A percentile compares a stretch with the other conserved stretches of the same genome.
Evolutionary conservation across 2,113 vertebrate genomes (phyloP).

Genomic region (Lepidothrix coronata): DNA sequence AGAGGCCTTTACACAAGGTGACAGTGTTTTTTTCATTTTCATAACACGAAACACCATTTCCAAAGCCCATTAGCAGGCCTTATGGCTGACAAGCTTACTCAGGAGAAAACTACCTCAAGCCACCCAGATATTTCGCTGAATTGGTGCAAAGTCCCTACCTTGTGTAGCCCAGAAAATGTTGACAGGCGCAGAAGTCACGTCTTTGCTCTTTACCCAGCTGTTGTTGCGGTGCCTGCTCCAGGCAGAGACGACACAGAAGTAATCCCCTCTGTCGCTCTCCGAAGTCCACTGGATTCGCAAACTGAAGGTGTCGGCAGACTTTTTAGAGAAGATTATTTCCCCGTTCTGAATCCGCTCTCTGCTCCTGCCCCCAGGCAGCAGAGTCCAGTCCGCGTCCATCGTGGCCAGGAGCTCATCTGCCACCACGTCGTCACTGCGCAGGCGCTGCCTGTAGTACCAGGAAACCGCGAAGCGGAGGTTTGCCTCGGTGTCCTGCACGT

Average conservation of each 20-base stretch:
- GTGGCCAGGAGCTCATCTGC: slow-evolving; percentile 72
- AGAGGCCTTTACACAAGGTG: background rate
- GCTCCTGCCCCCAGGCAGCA: slow-evolving; percentile 73
- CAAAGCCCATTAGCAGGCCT: background rate
- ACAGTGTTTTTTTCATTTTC: background rate
- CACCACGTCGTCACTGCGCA: background rate
- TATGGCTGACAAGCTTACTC: background rate
- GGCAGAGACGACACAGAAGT: slow-evolving; percentile 80
- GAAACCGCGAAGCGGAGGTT: slow-evolving; percentile 75
- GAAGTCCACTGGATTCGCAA: slow-evolving; percentile 86
- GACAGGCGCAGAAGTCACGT: slow-evolving; percentile 74
- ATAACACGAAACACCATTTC: background rate
- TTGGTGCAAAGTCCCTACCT: slow-evolving; percentile 71
- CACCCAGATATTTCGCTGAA: background rate
- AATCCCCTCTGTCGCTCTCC: slow-evolving; percentile 85
- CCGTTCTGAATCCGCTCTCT: slow-evolving; percentile 77
- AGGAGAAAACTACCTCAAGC: background rate
- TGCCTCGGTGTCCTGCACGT: slow-evolving; percentile 48
- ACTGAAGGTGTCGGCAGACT: slow-evolving; percentile 78
- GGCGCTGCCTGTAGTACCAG: slow-evolving; percentile 81
- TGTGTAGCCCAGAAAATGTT: slow-evolving; percentile 82
- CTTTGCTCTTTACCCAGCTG: slow-evolving; percentile 77
- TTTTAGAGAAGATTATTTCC: slow-evolving; percentile 79
- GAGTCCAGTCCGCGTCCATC: slow-evolving; percentile 82
- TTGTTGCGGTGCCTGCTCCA: slow-evolving; percentile 79